phyloP scores from a whole-genome alignment of 2,888 invertebrate species.

The Diplazon laetatorius region DNA sequence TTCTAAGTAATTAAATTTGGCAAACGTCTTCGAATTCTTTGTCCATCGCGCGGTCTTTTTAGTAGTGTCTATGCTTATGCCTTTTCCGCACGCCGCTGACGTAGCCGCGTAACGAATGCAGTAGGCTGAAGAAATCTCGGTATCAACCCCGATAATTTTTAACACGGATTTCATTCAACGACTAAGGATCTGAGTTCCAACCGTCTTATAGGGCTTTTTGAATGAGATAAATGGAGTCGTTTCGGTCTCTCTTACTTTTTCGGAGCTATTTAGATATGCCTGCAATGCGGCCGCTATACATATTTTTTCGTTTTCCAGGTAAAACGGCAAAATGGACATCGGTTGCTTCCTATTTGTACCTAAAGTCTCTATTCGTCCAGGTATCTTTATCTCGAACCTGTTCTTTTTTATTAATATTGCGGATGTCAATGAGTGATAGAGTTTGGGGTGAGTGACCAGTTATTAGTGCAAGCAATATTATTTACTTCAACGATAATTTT shows the following conservation, averaged over 20 bases:
- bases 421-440: background rate
- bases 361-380: background rate
- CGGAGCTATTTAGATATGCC: background rate
- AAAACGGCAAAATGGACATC: background rate
- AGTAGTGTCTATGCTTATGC: no score
- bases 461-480: background rate
- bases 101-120: background rate
- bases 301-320: background rate
- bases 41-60: background rate
- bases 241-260: background rate
- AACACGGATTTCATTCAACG: slow-evolving; percentile 1
- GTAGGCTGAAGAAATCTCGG: background rate
- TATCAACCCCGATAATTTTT: background rate
- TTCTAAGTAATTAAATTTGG: background rate
- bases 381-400: background rate
- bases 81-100: no score
- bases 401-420: background rate
- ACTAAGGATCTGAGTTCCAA: background rate
- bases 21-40: background rate
- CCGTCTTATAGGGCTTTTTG: no score
- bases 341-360: background rate
- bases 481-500: background rate
- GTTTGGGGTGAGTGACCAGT: background rate
- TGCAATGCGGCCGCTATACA: background rate
- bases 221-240: background rate